These are phyloP conservation scores for Ctenoplectra terminalis DNA, from an alignment of 1,140 invertebrate genomes.

Conservation along the genomic window DNA sequence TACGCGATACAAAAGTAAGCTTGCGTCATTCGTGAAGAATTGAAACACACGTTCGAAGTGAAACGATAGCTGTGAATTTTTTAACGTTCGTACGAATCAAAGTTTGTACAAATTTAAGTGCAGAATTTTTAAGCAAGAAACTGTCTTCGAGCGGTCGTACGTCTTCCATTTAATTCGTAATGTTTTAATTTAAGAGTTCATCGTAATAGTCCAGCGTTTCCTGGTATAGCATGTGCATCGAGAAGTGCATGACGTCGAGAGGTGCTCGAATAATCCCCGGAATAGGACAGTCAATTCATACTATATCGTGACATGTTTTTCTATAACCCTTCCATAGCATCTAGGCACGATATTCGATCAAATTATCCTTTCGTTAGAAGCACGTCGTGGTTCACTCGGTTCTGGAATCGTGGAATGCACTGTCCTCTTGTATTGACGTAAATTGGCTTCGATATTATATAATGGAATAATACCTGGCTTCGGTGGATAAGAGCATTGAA, in stretches of 20 bases:
- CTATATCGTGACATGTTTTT: conserved; percentile 14
- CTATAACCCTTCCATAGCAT: not conserved
- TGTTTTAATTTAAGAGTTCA: not conserved
- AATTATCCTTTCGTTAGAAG: conserved; percentile 27
- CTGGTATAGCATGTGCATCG: not conserved
- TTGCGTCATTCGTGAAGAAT: too few relatives aligned
- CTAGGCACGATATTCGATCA: not conserved
- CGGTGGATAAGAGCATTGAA: conserved; percentile 8
- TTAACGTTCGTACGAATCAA: too few relatives aligned
- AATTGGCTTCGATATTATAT: conserved; percentile 19
- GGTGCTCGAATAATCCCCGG: conserved; percentile 5
- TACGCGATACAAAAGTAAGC: too few relatives aligned
- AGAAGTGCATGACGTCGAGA: not conserved
- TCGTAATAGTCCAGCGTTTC: not conserved
- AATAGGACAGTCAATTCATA: not conserved
- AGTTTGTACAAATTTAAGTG: not conserved
- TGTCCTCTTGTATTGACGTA: not conserved
- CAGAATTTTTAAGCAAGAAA: too few relatives aligned
- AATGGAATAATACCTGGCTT: conserved; percentile 25
- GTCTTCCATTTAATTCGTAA: not conserved
- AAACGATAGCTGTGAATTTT: too few relatives aligned
- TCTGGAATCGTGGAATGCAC: not conserved
- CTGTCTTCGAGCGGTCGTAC: not conserved
- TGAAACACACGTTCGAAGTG: too few relatives aligned
- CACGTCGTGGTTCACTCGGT: not conserved